Percentiles rank a stretch among this genome's conserved stretches.
These are phyloP conservation scores for Acrocephalus arundinaceus DNA, from an alignment of 2,113 vertebrate genomes.

Conservation along the genomic window DNA sequence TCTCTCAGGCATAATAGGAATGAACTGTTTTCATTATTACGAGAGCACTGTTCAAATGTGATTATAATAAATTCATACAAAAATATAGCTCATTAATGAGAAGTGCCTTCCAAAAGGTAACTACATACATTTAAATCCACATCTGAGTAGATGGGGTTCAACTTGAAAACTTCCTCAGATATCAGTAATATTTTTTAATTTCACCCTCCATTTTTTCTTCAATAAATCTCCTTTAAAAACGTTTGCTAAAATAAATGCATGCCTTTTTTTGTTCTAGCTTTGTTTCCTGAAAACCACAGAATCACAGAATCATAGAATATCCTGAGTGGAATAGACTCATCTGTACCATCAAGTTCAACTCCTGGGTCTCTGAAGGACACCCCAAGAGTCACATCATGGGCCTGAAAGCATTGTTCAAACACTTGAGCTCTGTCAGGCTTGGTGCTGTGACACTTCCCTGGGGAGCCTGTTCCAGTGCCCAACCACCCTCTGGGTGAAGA, in stretches of 20 bases:
- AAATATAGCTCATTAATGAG: not conserved
- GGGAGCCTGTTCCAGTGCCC: not conserved
- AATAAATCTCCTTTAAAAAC: not conserved
- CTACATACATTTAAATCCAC: not conserved
- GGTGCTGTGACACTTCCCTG: not conserved
- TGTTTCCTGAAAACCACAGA: not conserved
- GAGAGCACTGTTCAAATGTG: not conserved
- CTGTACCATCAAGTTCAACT: not conserved
- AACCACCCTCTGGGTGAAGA: not conserved
- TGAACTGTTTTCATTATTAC: not conserved
- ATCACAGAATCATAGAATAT: not conserved
- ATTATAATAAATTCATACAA: not conserved
- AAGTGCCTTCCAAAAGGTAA: not conserved
- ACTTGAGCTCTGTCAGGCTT: rapidly evolving
- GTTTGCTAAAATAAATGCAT: not conserved
- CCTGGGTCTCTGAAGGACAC: not conserved
- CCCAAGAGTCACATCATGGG: not conserved
- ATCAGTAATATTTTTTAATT: not conserved
- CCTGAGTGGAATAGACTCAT: not conserved
- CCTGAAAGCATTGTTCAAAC: not conserved
- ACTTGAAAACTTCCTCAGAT: not conserved
- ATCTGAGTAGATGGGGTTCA: not conserved
- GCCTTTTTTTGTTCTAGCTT: not conserved
- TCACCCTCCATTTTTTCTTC: not conserved
- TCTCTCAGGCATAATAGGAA: not conserved